A percentile compares a stretch with the other conserved stretches of the same genome.
Evolutionary conservation across 2,797 vertebrate species (phyloP).

Genomic region (Crocidura indochinensis): DNA sequence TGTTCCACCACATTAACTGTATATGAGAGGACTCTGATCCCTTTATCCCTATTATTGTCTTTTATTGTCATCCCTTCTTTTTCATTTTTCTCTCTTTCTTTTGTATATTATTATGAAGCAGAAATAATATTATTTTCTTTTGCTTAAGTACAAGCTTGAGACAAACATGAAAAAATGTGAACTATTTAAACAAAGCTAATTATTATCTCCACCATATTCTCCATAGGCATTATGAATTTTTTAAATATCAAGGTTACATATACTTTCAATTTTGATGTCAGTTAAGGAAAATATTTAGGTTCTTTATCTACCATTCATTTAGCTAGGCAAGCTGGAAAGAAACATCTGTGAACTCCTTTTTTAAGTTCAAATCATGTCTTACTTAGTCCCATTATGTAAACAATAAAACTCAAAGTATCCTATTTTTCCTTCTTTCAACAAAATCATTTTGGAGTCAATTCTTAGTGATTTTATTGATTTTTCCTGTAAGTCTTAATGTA

Average conservation of each 20-base stretch:
- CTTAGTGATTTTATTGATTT: neutral
- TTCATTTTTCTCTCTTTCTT: too few species aligned
- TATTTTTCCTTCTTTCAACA: neutral
- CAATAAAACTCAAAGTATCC: neutral
- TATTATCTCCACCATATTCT: neutral
- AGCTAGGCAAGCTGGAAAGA: neutral
- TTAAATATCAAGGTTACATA: neutral
- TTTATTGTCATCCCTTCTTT: too few species aligned
- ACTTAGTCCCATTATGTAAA: rapidly evolving
- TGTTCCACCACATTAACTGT: too few species aligned
- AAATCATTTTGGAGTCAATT: neutral
- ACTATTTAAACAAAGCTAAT: slow-evolving; percentile 44
- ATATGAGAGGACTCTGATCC: too few species aligned
- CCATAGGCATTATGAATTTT: neutral
- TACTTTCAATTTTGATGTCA: neutral
- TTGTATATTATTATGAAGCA: neutral
- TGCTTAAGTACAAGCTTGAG: neutral
- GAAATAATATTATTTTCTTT: neutral
- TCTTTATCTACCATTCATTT: rapidly evolving
- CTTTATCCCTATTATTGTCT: too few species aligned
- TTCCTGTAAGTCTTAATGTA: neutral
- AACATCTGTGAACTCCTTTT: rapidly evolving
- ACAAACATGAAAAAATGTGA: neutral
- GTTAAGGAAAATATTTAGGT: neutral
- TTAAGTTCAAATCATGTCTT: neutral